Conservation (phyloP, 2,888 invertebrate genomes). For the Theristus sp. region DNA sequence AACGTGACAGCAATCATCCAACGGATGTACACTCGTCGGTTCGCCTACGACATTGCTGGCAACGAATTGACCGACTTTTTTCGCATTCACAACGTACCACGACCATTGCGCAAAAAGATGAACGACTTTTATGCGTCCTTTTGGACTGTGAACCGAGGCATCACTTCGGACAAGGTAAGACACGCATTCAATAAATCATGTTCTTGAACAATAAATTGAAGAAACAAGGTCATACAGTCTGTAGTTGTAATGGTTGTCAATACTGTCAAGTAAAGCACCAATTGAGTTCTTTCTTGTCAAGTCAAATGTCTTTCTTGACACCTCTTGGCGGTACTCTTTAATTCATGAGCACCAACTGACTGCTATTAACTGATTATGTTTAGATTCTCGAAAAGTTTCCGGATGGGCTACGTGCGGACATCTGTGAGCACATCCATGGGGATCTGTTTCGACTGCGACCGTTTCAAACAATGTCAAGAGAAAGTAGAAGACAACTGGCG, state of each 20-base stretch:
- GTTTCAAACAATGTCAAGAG: conserved; percentile 70
- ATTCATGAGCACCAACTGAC: too few relatives aligned
- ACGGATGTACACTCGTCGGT: conserved; percentile 79
- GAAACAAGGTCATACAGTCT: too few relatives aligned
- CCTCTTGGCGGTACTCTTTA: background rate
- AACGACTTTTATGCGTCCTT: conserved; percentile 93
- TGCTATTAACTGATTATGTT: conserved; percentile 29
- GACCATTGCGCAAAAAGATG: conserved; percentile 80
- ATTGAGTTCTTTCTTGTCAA: background rate
- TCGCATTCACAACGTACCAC: conserved; percentile 77
- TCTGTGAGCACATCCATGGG: conserved; percentile 80
- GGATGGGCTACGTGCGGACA: conserved; percentile 79
- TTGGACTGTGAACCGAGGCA: conserved; percentile 92
- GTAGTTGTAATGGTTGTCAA: too few relatives aligned
- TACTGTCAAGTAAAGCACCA: background rate
- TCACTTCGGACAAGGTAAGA: conserved; percentile 75
- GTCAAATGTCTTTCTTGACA: background rate
- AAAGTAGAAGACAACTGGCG: conserved; percentile 27
- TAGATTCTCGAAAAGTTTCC: conserved; percentile 87
- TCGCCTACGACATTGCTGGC: conserved; percentile 67
- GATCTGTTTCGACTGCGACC: conserved; percentile 82
- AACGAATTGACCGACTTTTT: conserved; percentile 42
- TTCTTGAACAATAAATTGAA: too few relatives aligned
- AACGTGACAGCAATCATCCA: conserved; percentile 94
- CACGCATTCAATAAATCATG: background rate